Base-by-base conservation (phyloP, 2,797 vertebrate genomes). In the Cuculus canorus region DNA sequence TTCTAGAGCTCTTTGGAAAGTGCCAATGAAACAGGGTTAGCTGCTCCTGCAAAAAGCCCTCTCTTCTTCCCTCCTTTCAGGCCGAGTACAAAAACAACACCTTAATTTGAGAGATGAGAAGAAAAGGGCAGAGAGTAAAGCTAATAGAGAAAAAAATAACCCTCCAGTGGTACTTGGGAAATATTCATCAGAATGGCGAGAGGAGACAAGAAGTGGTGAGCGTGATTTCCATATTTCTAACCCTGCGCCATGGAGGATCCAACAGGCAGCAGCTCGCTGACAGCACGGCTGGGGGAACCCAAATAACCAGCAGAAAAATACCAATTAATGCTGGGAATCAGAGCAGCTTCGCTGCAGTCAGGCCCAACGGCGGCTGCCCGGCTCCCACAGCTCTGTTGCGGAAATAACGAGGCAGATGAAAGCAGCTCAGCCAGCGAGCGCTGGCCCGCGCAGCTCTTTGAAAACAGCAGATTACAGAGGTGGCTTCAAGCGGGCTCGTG, bases 361-460 rank as follows among this genome's bases (percentile, higher is more conserved):
- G 94, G 96, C 92, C 96, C 11, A 4, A 87, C 37, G 30, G 96
- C 65, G 69, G 94, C 93, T 84, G 82, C 94, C 86, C 1, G 0
- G 92, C 96, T 97, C 96, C 93, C 64, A 43, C 95, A 57, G 41
- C 84, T 96, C 64, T 81, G 87, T 92, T 79, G 9, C 27, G 90
- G 80, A 96, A 96, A 95, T 96, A 97, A 97, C 59, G 41, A 97
- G 97, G 95, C 96, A 96, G 95, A 93, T 72, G 68, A 96, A 95
- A 97, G 83, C 1, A 3, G 66, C 76, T 88, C 17, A 41, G 78
- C 48, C 16, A 2, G 94, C 3, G 2, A 96, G 80, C 6, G 8
- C n/a, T 11, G 5, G 25, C 9, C 87, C 8, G 3, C 22, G 2
- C 9, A 6, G 70, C 69, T 27, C 94, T 96, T 92, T 88, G 96